Evolutionary conservation across 2,888 invertebrate genomes (phyloP).

Genomic region (Ischnura elegans): DNA sequence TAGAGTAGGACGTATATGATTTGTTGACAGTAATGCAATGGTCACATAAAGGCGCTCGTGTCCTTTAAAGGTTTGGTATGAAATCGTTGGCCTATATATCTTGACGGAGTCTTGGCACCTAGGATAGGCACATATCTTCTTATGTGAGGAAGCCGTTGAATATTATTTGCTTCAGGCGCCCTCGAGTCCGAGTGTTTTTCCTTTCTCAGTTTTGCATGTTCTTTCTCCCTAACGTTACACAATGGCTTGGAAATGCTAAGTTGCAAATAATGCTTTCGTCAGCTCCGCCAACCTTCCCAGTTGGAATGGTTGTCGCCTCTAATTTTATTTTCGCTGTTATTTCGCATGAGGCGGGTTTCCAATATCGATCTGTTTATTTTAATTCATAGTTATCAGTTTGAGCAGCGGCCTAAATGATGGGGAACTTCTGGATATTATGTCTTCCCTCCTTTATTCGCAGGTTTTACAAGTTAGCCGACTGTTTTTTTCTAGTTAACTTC

Average conservation of each 20-base stretch:
- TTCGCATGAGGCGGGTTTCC: background rate
- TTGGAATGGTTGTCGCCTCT: background rate
- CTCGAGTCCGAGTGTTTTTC: background rate
- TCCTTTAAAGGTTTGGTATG: background rate
- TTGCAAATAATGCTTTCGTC: background rate
- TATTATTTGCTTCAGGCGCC: slow-evolving; percentile 29
- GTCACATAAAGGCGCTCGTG: background rate
- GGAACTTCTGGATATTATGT: no score
- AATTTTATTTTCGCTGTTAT: background rate
- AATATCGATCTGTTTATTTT: background rate
- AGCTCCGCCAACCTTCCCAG: background rate
- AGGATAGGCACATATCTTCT: background rate
- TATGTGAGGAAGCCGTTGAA: slow-evolving; percentile 16
- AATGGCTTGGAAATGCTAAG: background rate
- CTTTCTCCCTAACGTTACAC: background rate
- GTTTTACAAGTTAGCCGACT: no score
- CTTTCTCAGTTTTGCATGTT: background rate
- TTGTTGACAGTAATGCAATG: background rate
- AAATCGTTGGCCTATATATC: background rate
- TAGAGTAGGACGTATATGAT: background rate
- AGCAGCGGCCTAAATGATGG: no score
- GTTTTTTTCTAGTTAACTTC: no score
- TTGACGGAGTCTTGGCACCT: background rate
- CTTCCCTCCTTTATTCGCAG: no score
- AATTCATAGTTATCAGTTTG: background rate